These are phyloP conservation scores for Garra rufa DNA, from an alignment of 2,113 vertebrate genomes.

Conservation along the genomic window DNA sequence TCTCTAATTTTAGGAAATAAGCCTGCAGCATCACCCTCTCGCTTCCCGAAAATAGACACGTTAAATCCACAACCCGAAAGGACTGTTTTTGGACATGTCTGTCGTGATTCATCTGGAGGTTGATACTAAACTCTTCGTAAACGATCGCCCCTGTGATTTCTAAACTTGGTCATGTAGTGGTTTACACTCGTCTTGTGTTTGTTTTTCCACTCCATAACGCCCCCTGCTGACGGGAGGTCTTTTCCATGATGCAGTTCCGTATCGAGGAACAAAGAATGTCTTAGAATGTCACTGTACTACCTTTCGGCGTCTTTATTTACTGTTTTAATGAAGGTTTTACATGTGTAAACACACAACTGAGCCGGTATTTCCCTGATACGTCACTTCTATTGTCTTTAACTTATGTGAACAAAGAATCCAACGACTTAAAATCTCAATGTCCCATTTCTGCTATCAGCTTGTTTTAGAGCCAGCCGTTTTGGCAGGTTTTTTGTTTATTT, in stretches of 20 bases:
- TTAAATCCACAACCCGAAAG: background rate
- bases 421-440: background rate
- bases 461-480: background rate
- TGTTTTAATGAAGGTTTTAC: constrained; percentile 31
- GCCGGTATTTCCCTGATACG: background rate
- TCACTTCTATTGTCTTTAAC: constrained; percentile 52
- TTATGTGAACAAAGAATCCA: constrained; percentile 18
- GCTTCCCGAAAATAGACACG: background rate
- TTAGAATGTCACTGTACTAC: constrained; percentile 7
- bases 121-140: background rate
- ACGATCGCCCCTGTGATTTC: background rate
- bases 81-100: constrained; percentile 6
- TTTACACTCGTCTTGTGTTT: background rate
- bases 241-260: constrained; percentile 52
- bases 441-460: background rate
- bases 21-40: background rate
- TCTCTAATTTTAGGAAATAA: constrained; percentile 23
- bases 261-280: constrained; percentile 50
- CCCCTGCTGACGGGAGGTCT: background rate
- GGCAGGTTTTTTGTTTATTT: background rate
- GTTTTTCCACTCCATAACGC: background rate
- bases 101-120: background rate
- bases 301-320: background rate
- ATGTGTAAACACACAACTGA: background rate
- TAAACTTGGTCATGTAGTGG: background rate